Evolutionary conservation across 1,140 invertebrate genomes (phyloP).

Genomic region (Eumeta japonica): DNA sequence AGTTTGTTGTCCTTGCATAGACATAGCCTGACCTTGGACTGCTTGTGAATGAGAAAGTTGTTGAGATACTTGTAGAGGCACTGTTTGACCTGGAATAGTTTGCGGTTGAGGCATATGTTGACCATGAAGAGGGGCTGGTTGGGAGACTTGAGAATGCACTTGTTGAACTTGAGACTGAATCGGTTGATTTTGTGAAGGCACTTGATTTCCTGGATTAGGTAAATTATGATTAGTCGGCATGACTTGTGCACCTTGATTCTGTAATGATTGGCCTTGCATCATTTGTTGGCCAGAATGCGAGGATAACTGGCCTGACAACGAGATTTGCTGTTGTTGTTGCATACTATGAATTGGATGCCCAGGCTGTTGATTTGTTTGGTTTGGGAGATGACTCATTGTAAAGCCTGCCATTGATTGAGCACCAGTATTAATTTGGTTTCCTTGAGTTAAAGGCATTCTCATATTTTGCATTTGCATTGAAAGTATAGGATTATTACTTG

Average conservation of each 20-base stretch:
- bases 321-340: conserved; percentile 23
- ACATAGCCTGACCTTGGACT: conserved; percentile 6
- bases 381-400: conserved; percentile 6
- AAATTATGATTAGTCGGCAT: too few species aligned
- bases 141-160: too few species aligned
- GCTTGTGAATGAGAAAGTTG: conserved; percentile 4
- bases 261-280: conserved; percentile 15
- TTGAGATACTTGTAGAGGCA: too few species aligned
- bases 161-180: conserved; percentile 11
- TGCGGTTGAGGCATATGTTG: conserved; percentile 10
- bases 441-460: conserved; percentile 41
- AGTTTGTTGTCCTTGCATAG: conserved; percentile 24
- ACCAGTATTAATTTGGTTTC: conserved; percentile 16
- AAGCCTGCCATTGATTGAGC: background rate
- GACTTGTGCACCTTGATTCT: too few species aligned
- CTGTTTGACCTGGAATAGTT: too few species aligned
- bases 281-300: conserved; percentile 16
- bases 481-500: conserved; percentile 34
- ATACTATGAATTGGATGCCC: conserved; percentile 25
- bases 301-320: conserved; percentile 19
- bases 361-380: conserved; percentile 25
- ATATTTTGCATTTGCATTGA: conserved; percentile 47
- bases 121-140: too few species aligned
- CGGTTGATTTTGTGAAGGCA: conserved; percentile 11
- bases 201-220: conserved; percentile 7